These are phyloP conservation scores for Drosophila falleni DNA, from an alignment of 2,888 invertebrate species.

Conservation along the genomic window DNA sequence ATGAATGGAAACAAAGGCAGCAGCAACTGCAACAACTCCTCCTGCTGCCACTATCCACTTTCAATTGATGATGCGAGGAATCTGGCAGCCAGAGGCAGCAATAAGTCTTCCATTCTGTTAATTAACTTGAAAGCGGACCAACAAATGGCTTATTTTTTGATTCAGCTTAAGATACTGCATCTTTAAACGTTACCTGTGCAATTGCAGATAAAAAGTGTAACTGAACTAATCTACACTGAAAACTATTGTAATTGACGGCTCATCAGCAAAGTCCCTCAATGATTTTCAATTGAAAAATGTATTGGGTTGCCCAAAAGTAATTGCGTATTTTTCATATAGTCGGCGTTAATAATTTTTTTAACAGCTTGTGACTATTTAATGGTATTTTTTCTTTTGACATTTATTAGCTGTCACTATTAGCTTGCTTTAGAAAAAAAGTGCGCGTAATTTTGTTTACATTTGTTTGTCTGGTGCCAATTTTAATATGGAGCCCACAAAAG, in stretches of 20 bases:
- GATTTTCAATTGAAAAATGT: neutral
- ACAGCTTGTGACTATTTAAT: too few species aligned
- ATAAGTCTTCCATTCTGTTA: slow-evolving; percentile 35
- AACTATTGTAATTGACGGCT: neutral
- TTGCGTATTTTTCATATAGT: too few species aligned
- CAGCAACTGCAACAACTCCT: neutral
- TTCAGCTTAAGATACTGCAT: slow-evolving; percentile 27
- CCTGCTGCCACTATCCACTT: neutral
- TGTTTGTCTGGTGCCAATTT: too few species aligned
- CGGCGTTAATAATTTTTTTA: too few species aligned
- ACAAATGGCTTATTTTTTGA: slow-evolving; percentile 33
- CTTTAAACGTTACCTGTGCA: slow-evolving; percentile 20
- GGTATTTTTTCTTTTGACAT: too few species aligned
- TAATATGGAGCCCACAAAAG: too few species aligned
- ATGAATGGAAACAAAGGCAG: slow-evolving; percentile 40
- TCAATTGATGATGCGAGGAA: slow-evolving; percentile 45
- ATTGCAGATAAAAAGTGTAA: slow-evolving; percentile 24
- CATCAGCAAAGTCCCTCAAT: neutral
- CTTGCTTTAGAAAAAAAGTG: too few species aligned
- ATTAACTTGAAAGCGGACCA: slow-evolving; percentile 53
- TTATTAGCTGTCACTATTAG: too few species aligned
- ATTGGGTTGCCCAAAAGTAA: too few species aligned
- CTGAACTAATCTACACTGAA: slow-evolving; percentile 16
- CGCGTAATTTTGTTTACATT: too few species aligned
- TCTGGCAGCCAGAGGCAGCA: slow-evolving; percentile 10